Evolutionary conservation across 2,888 invertebrate species (phyloP).

Genomic region (Leptura quadrifasciata): DNA sequence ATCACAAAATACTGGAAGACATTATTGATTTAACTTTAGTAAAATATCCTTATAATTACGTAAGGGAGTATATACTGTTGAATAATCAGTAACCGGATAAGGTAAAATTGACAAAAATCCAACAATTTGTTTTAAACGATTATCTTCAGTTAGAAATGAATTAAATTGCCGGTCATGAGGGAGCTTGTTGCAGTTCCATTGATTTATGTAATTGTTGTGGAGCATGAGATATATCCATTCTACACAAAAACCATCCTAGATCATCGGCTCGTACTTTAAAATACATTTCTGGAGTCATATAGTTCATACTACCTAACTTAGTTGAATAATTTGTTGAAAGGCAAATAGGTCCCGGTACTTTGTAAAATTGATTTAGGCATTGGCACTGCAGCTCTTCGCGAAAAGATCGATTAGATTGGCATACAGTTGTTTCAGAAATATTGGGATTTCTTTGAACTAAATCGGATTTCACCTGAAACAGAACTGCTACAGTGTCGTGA

Average conservation of each 20-base stretch:
- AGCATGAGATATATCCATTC: not conserved
- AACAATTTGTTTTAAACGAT: not conserved
- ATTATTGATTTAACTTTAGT: not conserved
- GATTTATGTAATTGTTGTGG: not conserved
- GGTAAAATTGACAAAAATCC: slow-evolving; percentile 1
- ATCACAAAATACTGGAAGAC: not conserved
- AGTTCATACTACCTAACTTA: too few relatives aligned
- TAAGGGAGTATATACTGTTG: not conserved
- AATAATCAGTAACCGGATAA: not conserved
- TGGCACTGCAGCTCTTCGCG: too few relatives aligned
- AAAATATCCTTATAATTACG: not conserved
- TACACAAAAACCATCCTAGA: not conserved
- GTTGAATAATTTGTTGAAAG: too few relatives aligned
- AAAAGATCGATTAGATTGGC: too few relatives aligned
- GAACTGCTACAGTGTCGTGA: too few relatives aligned
- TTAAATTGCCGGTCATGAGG: not conserved
- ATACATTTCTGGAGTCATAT: too few relatives aligned
- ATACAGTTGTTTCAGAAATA: too few relatives aligned
- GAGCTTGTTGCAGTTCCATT: not conserved
- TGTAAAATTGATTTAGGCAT: too few relatives aligned
- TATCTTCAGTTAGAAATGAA: not conserved
- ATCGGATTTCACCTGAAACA: too few relatives aligned
- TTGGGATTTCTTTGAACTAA: too few relatives aligned
- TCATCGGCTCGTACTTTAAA: not conserved
- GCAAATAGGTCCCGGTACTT: too few relatives aligned